Evolutionary conservation across 2,797 vertebrate genomes (phyloP).

Genomic region (Dicrostonyx torquatus): DNA sequence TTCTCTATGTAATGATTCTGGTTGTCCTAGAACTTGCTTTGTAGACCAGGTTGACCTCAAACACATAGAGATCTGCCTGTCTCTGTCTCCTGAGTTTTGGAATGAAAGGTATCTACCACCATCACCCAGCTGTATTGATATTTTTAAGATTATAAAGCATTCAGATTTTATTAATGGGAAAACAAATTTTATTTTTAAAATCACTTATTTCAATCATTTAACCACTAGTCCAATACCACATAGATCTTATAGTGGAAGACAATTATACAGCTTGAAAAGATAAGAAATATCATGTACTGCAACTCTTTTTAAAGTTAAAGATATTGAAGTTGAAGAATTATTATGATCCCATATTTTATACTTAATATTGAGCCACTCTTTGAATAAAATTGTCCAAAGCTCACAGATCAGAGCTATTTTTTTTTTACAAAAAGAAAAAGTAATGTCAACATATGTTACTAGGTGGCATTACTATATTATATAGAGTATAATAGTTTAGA

Average conservation of each 20-base stretch:
- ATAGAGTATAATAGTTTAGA: background rate
- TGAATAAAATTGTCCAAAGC: background rate
- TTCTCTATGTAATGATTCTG: background rate
- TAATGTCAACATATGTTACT: background rate
- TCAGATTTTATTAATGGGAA: background rate
- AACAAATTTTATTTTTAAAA: conserved; percentile 33
- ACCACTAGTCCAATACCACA: background rate
- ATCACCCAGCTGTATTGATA: background rate
- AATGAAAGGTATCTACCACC: background rate
- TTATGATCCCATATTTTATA: background rate
- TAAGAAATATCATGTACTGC: background rate
- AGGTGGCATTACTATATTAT: background rate
- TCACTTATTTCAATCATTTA: background rate
- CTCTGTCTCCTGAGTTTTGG: background rate
- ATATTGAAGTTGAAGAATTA: background rate
- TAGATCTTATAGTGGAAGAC: background rate
- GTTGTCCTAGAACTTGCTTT: background rate
- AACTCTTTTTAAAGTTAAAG: conserved; percentile 38
- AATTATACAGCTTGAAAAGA: conserved; percentile 8
- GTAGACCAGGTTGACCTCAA: background rate
- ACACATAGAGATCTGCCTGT: background rate
- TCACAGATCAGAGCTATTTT: background rate
- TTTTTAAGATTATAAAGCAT: background rate
- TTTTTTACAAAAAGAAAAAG: background rate
- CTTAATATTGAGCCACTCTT: background rate